phyloP scores from a whole-genome alignment of 1,140 invertebrate genomes.

The Drosophila miranda region DNA sequence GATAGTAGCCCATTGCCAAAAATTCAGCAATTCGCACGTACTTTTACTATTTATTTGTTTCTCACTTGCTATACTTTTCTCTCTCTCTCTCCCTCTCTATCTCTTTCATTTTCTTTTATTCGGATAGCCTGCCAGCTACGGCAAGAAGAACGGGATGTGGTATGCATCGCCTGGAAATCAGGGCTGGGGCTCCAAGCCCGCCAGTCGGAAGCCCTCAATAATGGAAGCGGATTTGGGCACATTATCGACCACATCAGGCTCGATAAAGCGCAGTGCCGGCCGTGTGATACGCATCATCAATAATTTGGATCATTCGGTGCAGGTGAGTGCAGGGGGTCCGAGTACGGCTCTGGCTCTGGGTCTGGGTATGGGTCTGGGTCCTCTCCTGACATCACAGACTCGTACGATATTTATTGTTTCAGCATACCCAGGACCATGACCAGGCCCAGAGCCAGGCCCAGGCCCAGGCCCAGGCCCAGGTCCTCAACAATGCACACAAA shows the following conservation, averaged over 20 bases:
- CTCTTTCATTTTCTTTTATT: conserved; percentile 17
- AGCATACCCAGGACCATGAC: neutral
- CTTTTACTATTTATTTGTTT: conserved; percentile 69
- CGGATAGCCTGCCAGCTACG: conserved; percentile 90
- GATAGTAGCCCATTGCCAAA: conserved; percentile 35
- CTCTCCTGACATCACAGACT: neutral
- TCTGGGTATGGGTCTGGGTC: neutral
- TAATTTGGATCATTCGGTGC: conserved; percentile 94
- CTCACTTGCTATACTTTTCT: conserved; percentile 16
- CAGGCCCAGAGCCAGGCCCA: conserved; percentile 14
- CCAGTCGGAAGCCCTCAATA: conserved; percentile 88
- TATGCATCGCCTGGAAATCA: conserved; percentile 87
- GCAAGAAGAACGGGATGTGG: conserved; percentile 93
- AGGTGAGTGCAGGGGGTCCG: conserved; percentile 84
- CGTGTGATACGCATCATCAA: conserved; percentile 95
- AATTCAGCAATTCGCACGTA: conserved; percentile 55
- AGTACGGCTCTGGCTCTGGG: too few relatives aligned
- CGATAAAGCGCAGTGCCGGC: conserved; percentile 89
- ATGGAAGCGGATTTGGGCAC: conserved; percentile 89
- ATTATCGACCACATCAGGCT: conserved; percentile 84
- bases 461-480: conserved; percentile 16
- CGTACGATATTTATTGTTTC: conserved; percentile 59
- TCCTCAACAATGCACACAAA: conserved; percentile 55
- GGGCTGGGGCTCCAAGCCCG: conserved; percentile 83
- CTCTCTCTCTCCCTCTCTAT: conserved; percentile 2